Percentiles rank a stretch among this genome's conserved stretches.
These are phyloP conservation scores for Drosophila bocki DNA, from an alignment of 1,140 invertebrate genomes.

Conservation along the genomic window DNA sequence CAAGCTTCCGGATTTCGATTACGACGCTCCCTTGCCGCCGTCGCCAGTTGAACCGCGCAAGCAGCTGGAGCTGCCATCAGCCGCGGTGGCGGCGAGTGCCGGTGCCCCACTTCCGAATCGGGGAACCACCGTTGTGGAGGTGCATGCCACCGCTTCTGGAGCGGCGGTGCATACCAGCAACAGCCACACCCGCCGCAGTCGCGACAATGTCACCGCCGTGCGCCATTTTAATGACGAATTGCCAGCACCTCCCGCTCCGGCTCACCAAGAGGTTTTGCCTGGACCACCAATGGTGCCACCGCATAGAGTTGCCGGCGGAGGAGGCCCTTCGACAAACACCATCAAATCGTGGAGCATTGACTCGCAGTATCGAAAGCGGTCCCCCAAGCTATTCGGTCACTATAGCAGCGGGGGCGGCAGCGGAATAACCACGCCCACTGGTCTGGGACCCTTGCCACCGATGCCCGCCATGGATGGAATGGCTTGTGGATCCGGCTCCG, in stretches of 20 bases:
- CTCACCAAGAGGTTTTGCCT: constrained; percentile 59
- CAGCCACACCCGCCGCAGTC: constrained; percentile 67
- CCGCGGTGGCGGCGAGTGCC: constrained; percentile 89
- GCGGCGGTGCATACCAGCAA: constrained; percentile 65
- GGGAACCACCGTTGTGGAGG: constrained; percentile 70
- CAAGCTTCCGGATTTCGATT: constrained; percentile 78
- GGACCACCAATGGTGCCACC: constrained; percentile 89
- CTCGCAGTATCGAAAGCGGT: constrained; percentile 89
- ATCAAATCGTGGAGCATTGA: constrained; percentile 93
- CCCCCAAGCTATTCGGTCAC: constrained; percentile 73
- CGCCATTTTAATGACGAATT: constrained; percentile 76
- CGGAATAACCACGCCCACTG: constrained; percentile 85
- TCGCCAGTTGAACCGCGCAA: constrained; percentile 86
- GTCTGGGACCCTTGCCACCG: constrained; percentile 85
- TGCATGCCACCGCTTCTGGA: constrained; percentile 73
- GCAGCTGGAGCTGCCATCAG: constrained; percentile 87
- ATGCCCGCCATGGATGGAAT: constrained; percentile 66
- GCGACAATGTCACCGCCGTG: constrained; percentile 70
- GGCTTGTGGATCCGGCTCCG: constrained; percentile 63
- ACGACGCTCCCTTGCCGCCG: constrained; percentile 90
- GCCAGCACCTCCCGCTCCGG: constrained; percentile 69
- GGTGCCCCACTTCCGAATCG: constrained; percentile 44
- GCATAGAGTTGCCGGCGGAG: constrained; percentile 86
- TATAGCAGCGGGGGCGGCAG: constrained; percentile 83
- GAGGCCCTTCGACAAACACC: constrained; percentile 87